Conservation (phyloP, 1,140 invertebrate genomes). For the Heterodera schachtii region DNA sequence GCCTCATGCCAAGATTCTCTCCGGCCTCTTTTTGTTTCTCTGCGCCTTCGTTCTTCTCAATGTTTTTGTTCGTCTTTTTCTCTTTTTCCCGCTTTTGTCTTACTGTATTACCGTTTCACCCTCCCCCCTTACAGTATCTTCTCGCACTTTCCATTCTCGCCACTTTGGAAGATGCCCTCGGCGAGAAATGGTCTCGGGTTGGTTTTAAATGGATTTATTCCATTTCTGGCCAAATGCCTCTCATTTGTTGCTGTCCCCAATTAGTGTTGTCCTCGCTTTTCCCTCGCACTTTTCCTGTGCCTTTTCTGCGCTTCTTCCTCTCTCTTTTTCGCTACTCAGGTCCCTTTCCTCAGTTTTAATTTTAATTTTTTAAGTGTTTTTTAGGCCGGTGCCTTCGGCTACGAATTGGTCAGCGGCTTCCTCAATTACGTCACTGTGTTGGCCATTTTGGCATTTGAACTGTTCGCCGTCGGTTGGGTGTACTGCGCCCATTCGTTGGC, state of each 20-base stretch:
- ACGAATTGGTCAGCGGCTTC: slow-evolving; percentile 60
- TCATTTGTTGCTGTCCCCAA: slow-evolving; percentile 47
- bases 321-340: slow-evolving; percentile 60
- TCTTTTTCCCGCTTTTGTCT: slow-evolving; percentile 6
- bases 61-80: slow-evolving; percentile 56
- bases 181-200: slow-evolving; percentile 52
- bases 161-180: slow-evolving; percentile 60
- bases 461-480: slow-evolving; percentile 62
- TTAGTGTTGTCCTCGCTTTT: slow-evolving; percentile 57
- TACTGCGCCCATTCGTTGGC: slow-evolving; percentile 64
- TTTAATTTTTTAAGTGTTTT: slow-evolving; percentile 1
- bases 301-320: slow-evolving; percentile 46
- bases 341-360: slow-evolving; percentile 5
- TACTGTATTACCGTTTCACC: neutral
- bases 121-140: slow-evolving; percentile 19
- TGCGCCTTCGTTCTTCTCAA: slow-evolving; percentile 56
- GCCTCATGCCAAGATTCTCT: slow-evolving; percentile 54
- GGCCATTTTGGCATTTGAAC: slow-evolving; percentile 57
- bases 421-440: slow-evolving; percentile 62
- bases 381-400: slow-evolving; percentile 59
- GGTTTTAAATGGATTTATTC: neutral
- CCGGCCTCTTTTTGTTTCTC: slow-evolving; percentile 53
- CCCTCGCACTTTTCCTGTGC: slow-evolving; percentile 55
- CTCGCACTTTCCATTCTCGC: slow-evolving; percentile 45
- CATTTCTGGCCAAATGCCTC: neutral